Base-by-base conservation (phyloP, 2,888 invertebrate genomes). In the Sturmia bella region DNA sequence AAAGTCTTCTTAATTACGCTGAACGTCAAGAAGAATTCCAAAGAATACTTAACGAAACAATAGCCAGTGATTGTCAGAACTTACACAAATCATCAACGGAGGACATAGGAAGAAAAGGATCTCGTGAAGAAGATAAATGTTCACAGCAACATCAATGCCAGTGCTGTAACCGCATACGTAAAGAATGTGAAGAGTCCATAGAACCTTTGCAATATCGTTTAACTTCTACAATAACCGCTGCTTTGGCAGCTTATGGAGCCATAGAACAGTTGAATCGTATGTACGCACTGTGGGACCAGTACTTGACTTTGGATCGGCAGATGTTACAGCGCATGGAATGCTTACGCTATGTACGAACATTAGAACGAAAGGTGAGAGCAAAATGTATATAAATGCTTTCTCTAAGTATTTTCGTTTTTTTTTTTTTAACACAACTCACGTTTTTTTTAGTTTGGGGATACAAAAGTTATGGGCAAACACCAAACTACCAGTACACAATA, bases 261-360 rank as follows among this genome's bases (percentile, higher is more conserved):
- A 92, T 97, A 82, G 96, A 96, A 86, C 96, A 97, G 87, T 89
- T 97, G 63, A 96, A 96, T 85, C 95, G 95, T 85, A 92, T 97
- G 7, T 93, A 96, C 85, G 93, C 94, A 80, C 90, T 97, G 39
- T 92, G 97, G 89, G 95, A 96, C 87, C 95, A 87, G 1, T 85
- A 88, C 54, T 27, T 83, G 9, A 45, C 68, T 32, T 72, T 88
- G 37, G 88, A 89, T 52, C 83, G 86, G 86, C 94, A 95, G 84
- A 96, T 96, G 89, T 92, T 93, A 0, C 92, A 93, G 83, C 91
- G 96, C 24, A 93, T 95, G 74, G 92, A 93, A 84, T 92, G 94
- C 64, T 93, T 96, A 27, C 92, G 94, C 78, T 95, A 95, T 85
- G 92, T 96, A 45, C 95, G 96, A 86, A 93, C 95, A 85, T 90